Evolutionary conservation across 2,113 vertebrate genomes (phyloP).

Genomic region (human): DNA sequence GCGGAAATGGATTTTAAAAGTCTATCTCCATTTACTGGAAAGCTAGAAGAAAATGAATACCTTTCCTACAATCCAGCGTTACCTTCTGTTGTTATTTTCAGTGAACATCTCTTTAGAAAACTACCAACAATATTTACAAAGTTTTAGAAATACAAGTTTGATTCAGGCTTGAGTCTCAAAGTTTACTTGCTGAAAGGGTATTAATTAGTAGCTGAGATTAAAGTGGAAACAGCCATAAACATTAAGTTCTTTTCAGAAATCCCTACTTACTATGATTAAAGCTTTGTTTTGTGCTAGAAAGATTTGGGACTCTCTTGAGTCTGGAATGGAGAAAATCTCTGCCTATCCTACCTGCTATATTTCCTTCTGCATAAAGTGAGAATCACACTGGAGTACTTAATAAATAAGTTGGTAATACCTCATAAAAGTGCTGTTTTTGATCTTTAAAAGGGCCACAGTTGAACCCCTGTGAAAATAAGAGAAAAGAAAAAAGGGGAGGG

Average conservation of each 20-base stretch:
- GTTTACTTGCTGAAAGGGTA: slow-evolving; percentile 21
- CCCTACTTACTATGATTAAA: background rate
- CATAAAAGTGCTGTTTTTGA: background rate
- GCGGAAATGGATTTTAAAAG: slow-evolving; percentile 56
- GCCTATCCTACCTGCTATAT: background rate
- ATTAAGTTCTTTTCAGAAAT: slow-evolving; percentile 39
- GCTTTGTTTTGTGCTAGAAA: slow-evolving; percentile 23
- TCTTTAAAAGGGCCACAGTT: background rate
- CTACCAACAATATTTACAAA: slow-evolving; percentile 3
- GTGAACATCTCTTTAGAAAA: slow-evolving; percentile 50
- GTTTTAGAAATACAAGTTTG: slow-evolving; percentile 47
- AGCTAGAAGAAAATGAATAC: slow-evolving; percentile 66
- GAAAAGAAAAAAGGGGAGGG: no score
- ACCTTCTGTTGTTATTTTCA: slow-evolving; percentile 53
- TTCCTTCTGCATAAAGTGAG: background rate
- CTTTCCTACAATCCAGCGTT: background rate
- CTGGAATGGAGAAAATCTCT: background rate
- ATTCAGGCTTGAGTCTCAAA: slow-evolving; percentile 14
- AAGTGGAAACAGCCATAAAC: slow-evolving; percentile 28
- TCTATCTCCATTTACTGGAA: slow-evolving; percentile 32
- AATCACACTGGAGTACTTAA: background rate
- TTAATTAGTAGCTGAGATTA: slow-evolving; percentile 59
- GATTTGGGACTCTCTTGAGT: background rate
- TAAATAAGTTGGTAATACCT: background rate
- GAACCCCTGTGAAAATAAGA: no score